Base-by-base conservation (phyloP, 2,113 vertebrate genomes). In the Heterotis niloticus region DNA sequence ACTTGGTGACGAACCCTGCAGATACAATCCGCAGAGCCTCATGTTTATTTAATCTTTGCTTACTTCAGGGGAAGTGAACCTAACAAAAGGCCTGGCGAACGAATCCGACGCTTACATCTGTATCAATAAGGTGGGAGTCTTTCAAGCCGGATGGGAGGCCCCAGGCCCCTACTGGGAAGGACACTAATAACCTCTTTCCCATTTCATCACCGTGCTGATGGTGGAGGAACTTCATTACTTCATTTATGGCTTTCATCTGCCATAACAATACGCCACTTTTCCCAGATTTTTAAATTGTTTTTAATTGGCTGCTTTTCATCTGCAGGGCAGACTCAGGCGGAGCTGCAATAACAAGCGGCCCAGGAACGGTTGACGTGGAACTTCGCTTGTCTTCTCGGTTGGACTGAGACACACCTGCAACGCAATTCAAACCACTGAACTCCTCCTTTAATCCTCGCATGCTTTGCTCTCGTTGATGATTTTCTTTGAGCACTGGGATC, bases 401-500 rank as follows among this genome's bases (percentile, higher is more conserved):
- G 52, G n/a, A 44, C 34, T 17, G 44, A 52, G 34, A 51, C 69
- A 52, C 54, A 72, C 34, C 69, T 71, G 82, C 84, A 86, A 82
- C 82, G 75, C 64, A 59, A 71, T 5, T 0, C 24, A 68, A 52
- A 84, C 67, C 34, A 20, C 34, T 2, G 34, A 44, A 7, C 34
- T 44, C 34, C 34, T 44, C 34, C 34, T n/a, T n/a, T n/a, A 44
- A 7, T 44, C 7, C 34, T 7, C 34, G 2, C 34, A 44, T 4
- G 7, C 7, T 2, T 44, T 44, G 34, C 34, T 7, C 34, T 44
- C 7, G 34, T 4, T 44, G 34, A 44, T 44, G 34, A 44, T 44
- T 44, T 2, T 44, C 3, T 44, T 44, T 44, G 34, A 7, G 7
- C 7, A 2, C 7, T 44, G 34, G 34, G 3, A 44, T 44, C 34